Conservation (phyloP, 2,113 vertebrate genomes). For the Strix aluco region DNA sequence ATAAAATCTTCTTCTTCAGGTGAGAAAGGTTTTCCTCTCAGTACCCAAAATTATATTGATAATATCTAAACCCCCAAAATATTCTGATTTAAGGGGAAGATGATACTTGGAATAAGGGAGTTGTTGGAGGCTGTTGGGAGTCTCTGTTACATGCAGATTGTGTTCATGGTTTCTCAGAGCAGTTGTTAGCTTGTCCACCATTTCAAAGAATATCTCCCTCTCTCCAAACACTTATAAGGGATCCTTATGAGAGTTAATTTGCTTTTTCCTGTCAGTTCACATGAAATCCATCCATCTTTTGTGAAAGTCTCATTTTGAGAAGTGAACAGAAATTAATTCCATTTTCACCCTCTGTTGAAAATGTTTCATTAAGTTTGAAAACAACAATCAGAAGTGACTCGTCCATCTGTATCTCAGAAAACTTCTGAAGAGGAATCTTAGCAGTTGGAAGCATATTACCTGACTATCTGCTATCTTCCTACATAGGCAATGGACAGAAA, state of each 20-base stretch:
- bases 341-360: background rate
- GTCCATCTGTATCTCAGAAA: background rate
- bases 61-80: background rate
- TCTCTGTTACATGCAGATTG: background rate
- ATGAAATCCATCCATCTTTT: background rate
- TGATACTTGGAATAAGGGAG: background rate
- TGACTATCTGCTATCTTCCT: background rate
- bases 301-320: background rate
- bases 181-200: background rate
- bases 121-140: background rate
- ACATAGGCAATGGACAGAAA: background rate
- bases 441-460: background rate
- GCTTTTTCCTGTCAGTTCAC: background rate
- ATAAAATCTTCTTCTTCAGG: background rate
- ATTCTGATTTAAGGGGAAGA: background rate
- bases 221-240: background rate
- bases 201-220: background rate
- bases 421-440: background rate
- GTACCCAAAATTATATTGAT: background rate
- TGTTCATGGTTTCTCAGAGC: background rate
- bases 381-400: background rate
- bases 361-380: background rate
- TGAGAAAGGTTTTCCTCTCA: background rate
- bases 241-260: background rate
- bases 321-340: background rate